Evolutionary conservation across 1,140 invertebrate species (phyloP).

Genomic region (Drosophila simulans): DNA sequence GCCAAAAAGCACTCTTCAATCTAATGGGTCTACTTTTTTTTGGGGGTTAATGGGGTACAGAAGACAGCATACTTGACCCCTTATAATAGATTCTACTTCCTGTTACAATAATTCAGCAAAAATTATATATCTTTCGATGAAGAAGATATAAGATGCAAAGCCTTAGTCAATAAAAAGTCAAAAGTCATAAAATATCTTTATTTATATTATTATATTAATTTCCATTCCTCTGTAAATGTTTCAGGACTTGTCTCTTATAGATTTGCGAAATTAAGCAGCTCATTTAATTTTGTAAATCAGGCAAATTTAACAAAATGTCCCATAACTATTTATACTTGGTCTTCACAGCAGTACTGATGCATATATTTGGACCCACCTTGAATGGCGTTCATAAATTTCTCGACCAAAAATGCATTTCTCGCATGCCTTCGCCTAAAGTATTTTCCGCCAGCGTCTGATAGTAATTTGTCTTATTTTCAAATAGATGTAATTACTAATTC

Average conservation of each 20-base stretch:
- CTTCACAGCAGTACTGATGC: neutral
- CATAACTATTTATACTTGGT: slow-evolving; percentile 12
- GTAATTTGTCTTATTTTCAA: slow-evolving; percentile 60
- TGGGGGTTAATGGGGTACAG: slow-evolving; percentile 52
- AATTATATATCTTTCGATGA: neutral
- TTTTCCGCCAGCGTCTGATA: slow-evolving; percentile 21
- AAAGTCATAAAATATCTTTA: too few relatives aligned
- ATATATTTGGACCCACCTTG: slow-evolving; percentile 6
- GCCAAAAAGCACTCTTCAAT: slow-evolving; percentile 5
- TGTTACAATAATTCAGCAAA: slow-evolving; percentile 1
- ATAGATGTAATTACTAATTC: slow-evolving; percentile 44
- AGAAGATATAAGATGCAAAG: too few relatives aligned
- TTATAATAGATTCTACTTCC: neutral
- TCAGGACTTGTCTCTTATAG: neutral
- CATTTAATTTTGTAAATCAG: slow-evolving; percentile 4
- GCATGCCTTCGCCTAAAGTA: slow-evolving; percentile 36
- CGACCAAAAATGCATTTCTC: slow-evolving; percentile 37
- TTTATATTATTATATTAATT: neutral
- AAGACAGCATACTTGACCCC: neutral
- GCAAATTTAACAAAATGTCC: slow-evolving; percentile 1
- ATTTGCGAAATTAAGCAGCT: slow-evolving; percentile 2
- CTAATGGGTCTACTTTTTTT: neutral
- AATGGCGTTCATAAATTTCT: slow-evolving; percentile 26
- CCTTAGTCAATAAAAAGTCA: too few relatives aligned
- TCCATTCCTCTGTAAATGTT: too few relatives aligned